Evolutionary conservation across 2,888 invertebrate species (phyloP), one percentile per base, ranked within the genome.

Genomic region (Micoletzkya japonica): DNA sequence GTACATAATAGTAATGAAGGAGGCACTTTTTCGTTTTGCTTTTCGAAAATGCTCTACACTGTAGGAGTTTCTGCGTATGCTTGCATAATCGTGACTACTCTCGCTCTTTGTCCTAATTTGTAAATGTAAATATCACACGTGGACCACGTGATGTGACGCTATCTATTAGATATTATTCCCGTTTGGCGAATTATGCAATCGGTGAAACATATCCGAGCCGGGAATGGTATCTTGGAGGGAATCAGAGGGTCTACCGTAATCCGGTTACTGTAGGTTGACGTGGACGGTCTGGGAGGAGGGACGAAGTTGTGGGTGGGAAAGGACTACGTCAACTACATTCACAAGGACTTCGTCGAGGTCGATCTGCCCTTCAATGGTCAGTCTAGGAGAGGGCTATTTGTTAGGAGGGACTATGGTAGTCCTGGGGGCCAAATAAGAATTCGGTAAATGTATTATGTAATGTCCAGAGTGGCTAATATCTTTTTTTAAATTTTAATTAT

Each of bases 291-390:
- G 61, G 61, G 59, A 26, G 85, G 83, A 14, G 81, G 80, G 4
- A 83, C 84, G 4, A 87, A 87, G 73, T 76, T 87, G 37, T 89
- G 88, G 88, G 86, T 88, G 32, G 89, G 89, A 56, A 89, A 89
- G 76, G 89, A 89, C 76, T 89, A 89, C 76, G 86, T 86, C 69
- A 89, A 89, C 81, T 89, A 88, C 78, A 87, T 89, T 60, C 82
- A 85, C 70, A 88, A 87, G 73, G 86, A 86, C 72, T 85, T 86
- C 72, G 80, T 83, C 14, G 82, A 86, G 34, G 77, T 85, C 30
- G 82, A 86, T 69, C 74, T 81, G 70, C 85, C 86, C 2, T 86
- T 82, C 73, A 77, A 78, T 72, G 85, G 84, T 85, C 14, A 32
- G 73, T 52, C n/a, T n/a, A n/a, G n/a, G 54, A 2, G 28, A 24